Conservation (phyloP, 2,888 invertebrate species). For the Zootermopsis nevadensis region DNA sequence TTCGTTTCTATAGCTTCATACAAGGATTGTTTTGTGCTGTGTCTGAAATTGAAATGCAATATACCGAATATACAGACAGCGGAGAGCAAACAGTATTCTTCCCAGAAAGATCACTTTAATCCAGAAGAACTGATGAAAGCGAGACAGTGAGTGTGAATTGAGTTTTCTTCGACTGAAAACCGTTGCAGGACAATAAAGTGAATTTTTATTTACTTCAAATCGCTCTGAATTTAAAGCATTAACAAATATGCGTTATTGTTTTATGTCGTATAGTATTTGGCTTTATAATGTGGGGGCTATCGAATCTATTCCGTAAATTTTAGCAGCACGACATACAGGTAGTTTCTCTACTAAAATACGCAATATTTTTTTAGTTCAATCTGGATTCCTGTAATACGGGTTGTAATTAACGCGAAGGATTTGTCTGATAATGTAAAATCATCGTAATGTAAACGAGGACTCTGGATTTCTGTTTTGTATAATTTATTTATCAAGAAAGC, state of each 20-base stretch:
- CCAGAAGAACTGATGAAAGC: neutral
- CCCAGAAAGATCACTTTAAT: neutral
- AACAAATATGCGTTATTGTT: neutral
- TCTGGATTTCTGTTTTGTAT: too few relatives aligned
- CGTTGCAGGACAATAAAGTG: neutral
- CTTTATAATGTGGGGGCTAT: too few relatives aligned
- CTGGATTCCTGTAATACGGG: too few relatives aligned
- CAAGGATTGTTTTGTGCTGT: neutral
- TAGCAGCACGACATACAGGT: too few relatives aligned
- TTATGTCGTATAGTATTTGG: too few relatives aligned
- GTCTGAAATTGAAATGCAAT: neutral
- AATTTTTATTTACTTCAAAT: neutral
- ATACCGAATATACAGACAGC: neutral
- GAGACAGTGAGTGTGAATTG: neutral
- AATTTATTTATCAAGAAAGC: too few relatives aligned
- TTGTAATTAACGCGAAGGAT: too few relatives aligned
- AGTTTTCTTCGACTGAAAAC: neutral
- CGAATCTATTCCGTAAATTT: too few relatives aligned
- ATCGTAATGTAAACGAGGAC: too few relatives aligned
- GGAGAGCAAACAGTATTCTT: constrained; percentile 1
- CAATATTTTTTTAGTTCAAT: too few relatives aligned
- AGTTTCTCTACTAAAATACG: too few relatives aligned
- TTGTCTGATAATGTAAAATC: too few relatives aligned
- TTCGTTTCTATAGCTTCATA: neutral
- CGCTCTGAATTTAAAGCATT: neutral